These are phyloP conservation scores for Mesorhabditis spiculigera DNA, from an alignment of 2,888 invertebrate species.

Conservation along the genomic window DNA sequence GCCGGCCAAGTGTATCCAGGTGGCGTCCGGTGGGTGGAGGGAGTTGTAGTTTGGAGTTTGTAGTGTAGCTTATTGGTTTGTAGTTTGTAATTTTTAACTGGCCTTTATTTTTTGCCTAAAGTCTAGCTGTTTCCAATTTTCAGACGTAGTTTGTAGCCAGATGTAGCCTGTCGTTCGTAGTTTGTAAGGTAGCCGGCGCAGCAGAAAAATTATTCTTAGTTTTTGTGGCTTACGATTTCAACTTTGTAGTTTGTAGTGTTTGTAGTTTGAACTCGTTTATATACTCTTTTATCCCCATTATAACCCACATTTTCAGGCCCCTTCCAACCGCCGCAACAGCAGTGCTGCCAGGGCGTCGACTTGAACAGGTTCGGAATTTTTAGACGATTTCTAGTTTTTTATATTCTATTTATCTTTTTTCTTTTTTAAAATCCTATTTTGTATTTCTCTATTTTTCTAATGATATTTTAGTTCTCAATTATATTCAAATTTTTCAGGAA, in stretches of 20 bases:
- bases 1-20: conserved; percentile 34
- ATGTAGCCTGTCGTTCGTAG: too few species aligned
- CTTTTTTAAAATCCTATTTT: too few species aligned
- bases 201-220: too few species aligned
- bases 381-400: background rate
- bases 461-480: conserved; percentile 52
- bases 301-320: conserved; percentile 32
- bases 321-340: conserved; percentile 49
- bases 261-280: too few species aligned
- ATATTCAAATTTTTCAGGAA: conserved; percentile 58
- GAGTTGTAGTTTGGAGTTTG: background rate
- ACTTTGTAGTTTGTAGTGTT: too few species aligned
- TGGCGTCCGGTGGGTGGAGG: conserved; percentile 17
- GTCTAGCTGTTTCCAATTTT: background rate
- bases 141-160: too few species aligned
- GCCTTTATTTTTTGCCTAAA: background rate
- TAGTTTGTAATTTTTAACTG: conserved; percentile 1
- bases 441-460: conserved; percentile 48
- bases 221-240: too few species aligned
- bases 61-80: background rate
- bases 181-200: too few species aligned
- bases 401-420: too few species aligned
- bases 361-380: conserved; percentile 38
- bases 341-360: conserved; percentile 57
- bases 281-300: too few species aligned